Conservation (phyloP, 2,113 vertebrate species). For the Mesitornis unicolor region DNA sequence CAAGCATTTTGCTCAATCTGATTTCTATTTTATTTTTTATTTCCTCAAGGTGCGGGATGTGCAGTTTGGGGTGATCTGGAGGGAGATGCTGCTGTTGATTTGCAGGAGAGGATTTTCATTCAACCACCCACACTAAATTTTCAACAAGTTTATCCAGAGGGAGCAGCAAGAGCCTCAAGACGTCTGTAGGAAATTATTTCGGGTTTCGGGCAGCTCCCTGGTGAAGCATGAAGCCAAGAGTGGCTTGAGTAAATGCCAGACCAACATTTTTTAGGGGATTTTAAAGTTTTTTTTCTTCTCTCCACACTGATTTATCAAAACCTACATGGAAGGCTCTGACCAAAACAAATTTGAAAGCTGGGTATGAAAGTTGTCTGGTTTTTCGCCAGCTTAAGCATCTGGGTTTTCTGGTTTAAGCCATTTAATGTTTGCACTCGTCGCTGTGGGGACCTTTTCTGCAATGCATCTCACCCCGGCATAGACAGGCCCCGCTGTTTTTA, state of each 20-base stretch:
- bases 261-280: neutral
- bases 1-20: neutral
- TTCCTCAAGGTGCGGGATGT: neutral
- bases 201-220: neutral
- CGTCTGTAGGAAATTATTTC: neutral
- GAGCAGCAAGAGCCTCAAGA: neutral
- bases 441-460: accelerated
- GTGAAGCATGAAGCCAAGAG: neutral
- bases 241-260: neutral
- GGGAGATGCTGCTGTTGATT: neutral
- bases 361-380: neutral
- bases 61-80: accelerated
- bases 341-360: neutral
- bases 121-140: neutral
- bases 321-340: neutral
- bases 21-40: neutral
- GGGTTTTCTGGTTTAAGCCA: neutral
- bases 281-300: neutral
- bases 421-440: neutral
- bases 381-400: neutral
- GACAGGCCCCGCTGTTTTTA: neutral
- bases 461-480: neutral
- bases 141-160: neutral
- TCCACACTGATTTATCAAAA: neutral
- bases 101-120: neutral